phyloP scores from a whole-genome alignment of 2,797 vertebrate genomes.

The Sorex maritimensis region DNA sequence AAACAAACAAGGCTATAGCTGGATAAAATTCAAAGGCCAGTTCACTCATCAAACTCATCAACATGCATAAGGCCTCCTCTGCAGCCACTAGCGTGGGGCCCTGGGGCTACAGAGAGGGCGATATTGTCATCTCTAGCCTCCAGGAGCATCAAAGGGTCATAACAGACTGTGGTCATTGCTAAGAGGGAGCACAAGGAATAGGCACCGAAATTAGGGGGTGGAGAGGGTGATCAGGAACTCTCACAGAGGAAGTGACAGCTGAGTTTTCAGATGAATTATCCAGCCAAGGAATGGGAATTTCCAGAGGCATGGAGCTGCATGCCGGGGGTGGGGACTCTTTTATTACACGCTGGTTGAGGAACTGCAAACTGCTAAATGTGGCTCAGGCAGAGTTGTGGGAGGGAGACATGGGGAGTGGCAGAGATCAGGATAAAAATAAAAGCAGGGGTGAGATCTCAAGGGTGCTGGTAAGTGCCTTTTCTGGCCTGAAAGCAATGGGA shows the following conservation, averaged over 20 bases:
- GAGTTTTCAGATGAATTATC: slow-evolving; percentile 64
- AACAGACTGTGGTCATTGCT: background rate
- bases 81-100: background rate
- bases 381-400: slow-evolving; percentile 22
- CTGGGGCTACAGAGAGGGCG: background rate
- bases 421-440: slow-evolving; percentile 32
- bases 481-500: background rate
- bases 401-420: background rate
- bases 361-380: slow-evolving; percentile 23
- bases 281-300: slow-evolving; percentile 63
- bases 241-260: slow-evolving; percentile 25
- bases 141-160: background rate
- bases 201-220: background rate
- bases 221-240: background rate
- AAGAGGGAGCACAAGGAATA: background rate
- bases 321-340: slow-evolving; percentile 39
- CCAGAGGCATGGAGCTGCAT: slow-evolving; percentile 60
- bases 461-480: background rate
- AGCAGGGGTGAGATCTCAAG: background rate
- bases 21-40: slow-evolving; percentile 47
- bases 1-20: too few relatives aligned
- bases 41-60: slow-evolving; percentile 35
- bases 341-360: background rate
- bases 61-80: slow-evolving; percentile 57
- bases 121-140: slow-evolving; percentile 12